These are phyloP conservation scores for Hyppa rectilinea DNA, from an alignment of 2,888 invertebrate species.

Conservation along the genomic window DNA sequence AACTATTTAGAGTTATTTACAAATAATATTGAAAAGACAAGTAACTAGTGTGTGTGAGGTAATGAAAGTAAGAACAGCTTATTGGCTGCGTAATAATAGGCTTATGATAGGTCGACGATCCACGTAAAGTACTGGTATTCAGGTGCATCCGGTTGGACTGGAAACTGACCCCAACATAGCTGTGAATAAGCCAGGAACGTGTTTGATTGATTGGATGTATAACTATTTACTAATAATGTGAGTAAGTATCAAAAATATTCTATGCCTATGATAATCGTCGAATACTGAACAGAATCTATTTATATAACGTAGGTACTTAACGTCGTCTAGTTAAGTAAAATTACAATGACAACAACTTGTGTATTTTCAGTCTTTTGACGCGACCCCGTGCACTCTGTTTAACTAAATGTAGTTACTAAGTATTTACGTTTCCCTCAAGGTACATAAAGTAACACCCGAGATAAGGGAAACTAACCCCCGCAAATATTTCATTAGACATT, in stretches of 20 bases:
- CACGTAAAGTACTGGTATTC: too few relatives aligned
- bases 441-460: conserved; percentile 61
- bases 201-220: too few relatives aligned
- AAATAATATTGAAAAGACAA: background rate
- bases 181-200: too few relatives aligned
- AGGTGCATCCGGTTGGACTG: too few relatives aligned
- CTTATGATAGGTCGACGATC: too few relatives aligned
- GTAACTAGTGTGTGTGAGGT: background rate
- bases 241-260: too few relatives aligned
- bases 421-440: conserved; percentile 42
- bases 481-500: conserved; percentile 72
- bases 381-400: conserved; percentile 22
- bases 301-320: background rate
- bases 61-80: background rate
- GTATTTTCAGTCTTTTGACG: background rate
- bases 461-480: conserved; percentile 63
- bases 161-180: too few relatives aligned
- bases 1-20: background rate
- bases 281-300: background rate
- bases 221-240: too few relatives aligned
- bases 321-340: background rate
- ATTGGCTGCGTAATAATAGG: background rate
- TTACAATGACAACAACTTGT: background rate
- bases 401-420: conserved; percentile 33
- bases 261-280: background rate